Conservation (phyloP, 2,797 vertebrate species). For the Morus bassanus region DNA sequence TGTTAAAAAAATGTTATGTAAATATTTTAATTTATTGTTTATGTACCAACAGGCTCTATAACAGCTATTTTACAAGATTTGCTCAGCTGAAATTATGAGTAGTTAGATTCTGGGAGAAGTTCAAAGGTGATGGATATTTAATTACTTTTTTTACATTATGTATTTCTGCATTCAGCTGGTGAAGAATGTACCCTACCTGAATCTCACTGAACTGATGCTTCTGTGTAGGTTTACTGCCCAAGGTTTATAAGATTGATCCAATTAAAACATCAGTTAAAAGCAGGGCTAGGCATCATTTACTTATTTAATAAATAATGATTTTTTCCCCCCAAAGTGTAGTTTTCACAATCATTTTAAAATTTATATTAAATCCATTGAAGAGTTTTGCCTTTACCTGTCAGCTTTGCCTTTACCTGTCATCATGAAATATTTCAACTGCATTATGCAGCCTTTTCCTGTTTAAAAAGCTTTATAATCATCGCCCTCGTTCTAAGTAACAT, state of each 20-base stretch:
- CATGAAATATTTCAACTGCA: background rate
- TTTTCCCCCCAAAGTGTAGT: background rate
- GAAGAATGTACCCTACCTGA: background rate
- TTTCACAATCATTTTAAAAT: background rate
- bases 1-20: background rate
- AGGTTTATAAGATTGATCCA: background rate
- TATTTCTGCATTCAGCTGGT: background rate
- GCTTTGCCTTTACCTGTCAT: conserved; percentile 18
- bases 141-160: background rate
- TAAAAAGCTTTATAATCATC: background rate
- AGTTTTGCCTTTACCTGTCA: conserved; percentile 32
- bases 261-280: background rate
- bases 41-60: background rate
- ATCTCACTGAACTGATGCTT: background rate
- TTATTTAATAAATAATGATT: background rate
- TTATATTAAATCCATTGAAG: background rate
- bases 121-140: background rate
- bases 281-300: background rate
- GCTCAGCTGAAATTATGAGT: background rate
- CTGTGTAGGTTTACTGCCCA: background rate
- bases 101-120: background rate
- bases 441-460: background rate
- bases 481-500: background rate
- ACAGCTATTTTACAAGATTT: background rate
- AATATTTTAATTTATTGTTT: background rate